These are phyloP conservation scores for Smutsia gigantea DNA, from an alignment of 2,797 vertebrate species.

Conservation along the genomic window DNA sequence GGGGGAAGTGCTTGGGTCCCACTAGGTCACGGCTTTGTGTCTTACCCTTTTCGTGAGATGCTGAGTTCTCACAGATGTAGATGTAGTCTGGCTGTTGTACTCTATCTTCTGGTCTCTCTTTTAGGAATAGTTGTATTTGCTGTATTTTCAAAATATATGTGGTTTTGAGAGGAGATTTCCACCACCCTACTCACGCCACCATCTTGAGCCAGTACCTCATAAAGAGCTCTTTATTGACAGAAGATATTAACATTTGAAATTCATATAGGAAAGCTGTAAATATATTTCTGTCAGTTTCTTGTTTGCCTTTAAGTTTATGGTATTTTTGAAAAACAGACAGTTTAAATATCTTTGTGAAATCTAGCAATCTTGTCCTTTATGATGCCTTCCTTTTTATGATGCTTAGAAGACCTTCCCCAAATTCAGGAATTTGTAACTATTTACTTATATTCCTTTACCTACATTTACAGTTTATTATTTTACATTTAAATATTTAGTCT, in stretches of 20 bases:
- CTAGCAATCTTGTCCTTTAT: neutral
- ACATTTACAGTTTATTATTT: neutral
- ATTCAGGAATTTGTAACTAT: neutral
- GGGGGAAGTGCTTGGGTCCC: too few relatives aligned
- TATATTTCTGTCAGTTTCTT: neutral
- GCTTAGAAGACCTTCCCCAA: neutral
- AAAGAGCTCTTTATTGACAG: neutral
- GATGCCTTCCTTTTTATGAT: neutral
- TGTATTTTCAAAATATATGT: too few relatives aligned
- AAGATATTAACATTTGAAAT: neutral
- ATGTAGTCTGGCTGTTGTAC: too few relatives aligned
- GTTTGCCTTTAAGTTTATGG: neutral
- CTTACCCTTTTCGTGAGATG: too few relatives aligned
- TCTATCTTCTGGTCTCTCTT: too few relatives aligned
- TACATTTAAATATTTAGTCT: neutral
- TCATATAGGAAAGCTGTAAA: neutral
- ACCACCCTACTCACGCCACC: too few relatives aligned
- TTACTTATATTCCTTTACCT: neutral
- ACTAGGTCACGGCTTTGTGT: too few relatives aligned
- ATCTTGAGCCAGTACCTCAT: too few relatives aligned
- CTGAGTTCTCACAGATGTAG: too few relatives aligned
- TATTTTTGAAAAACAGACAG: neutral
- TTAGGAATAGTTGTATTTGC: too few relatives aligned
- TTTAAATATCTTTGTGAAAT: neutral
- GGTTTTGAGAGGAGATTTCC: too few relatives aligned